phyloP scores from a whole-genome alignment of 2,888 invertebrate species.

The Agrenia bidenticulata region DNA sequence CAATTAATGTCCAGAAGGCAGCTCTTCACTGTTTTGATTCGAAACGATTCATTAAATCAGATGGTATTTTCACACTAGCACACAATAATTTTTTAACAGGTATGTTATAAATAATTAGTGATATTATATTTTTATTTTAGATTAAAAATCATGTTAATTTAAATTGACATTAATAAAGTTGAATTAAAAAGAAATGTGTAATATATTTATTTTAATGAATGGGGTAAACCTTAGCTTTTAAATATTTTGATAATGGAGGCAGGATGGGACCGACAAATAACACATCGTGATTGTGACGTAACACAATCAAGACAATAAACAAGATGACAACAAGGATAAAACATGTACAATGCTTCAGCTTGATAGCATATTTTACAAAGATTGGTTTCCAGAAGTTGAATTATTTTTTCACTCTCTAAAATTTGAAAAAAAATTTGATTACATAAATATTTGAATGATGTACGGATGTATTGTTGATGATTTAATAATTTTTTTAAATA shows the following conservation, averaged over 20 bases:
- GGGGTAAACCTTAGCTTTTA: slow-evolving; percentile 9
- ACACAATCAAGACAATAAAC: not conserved
- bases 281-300: not conserved
- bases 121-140: not conserved
- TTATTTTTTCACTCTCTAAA: not conserved
- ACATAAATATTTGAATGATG: too few relatives aligned
- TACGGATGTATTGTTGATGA: too few relatives aligned
- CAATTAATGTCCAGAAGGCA: slow-evolving; percentile 16
- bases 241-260: not conserved
- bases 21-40: slow-evolving; percentile 31
- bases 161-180: too few relatives aligned
- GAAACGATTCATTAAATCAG: slow-evolving; percentile 28
- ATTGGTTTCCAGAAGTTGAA: not conserved
- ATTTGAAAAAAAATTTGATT: too few relatives aligned
- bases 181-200: too few relatives aligned
- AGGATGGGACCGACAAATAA: not conserved
- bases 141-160: too few relatives aligned
- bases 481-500: too few relatives aligned
- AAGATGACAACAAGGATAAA: slow-evolving; percentile 7
- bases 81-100: slow-evolving; percentile 16
- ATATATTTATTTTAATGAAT: too few relatives aligned
- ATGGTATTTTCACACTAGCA: slow-evolving; percentile 33
- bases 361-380: not conserved
- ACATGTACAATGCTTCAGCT: not conserved
- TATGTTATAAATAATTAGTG: not conserved